Percentiles rank a stretch among this genome's conserved stretches.
phyloP scores from a whole-genome alignment of 2,888 invertebrate genomes.

The Drosophila algonquin region DNA sequence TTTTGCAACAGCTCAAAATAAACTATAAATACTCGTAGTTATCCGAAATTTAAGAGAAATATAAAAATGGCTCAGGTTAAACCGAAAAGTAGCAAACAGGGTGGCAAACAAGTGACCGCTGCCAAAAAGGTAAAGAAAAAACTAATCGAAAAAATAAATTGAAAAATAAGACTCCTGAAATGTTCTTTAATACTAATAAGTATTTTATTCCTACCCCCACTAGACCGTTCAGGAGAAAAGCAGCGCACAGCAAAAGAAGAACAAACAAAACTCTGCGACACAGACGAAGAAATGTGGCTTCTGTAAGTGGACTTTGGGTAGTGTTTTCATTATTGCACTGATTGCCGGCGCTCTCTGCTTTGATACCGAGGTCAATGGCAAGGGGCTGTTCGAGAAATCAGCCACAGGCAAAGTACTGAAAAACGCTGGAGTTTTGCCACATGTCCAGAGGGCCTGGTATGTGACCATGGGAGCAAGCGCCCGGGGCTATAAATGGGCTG shows the following conservation, averaged over 20 bases:
- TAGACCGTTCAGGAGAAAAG: constrained; percentile 81
- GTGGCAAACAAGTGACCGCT: constrained; percentile 78
- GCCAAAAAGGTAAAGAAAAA: constrained; percentile 82
- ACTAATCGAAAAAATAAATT: neutral
- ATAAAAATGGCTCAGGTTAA: constrained; percentile 83
- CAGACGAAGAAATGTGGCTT: constrained; percentile 82
- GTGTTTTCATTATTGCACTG: constrained; percentile 86
- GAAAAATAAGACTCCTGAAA: constrained; percentile 18
- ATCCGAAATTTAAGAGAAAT: constrained; percentile 62
- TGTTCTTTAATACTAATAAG: neutral
- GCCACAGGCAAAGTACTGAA: constrained; percentile 87
- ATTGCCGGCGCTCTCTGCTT: constrained; percentile 87
- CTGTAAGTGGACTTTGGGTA: constrained; percentile 88
- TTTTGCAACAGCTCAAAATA: constrained; percentile 43
- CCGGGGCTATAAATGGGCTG: constrained; percentile 88
- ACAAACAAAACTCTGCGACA: constrained; percentile 66
- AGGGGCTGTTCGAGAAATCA: constrained; percentile 89
- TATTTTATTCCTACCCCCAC: constrained; percentile 1
- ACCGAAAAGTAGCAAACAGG: constrained; percentile 83
- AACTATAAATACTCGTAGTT: constrained; percentile 43
- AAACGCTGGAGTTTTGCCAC: constrained; percentile 87
- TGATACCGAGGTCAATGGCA: constrained; percentile 88
- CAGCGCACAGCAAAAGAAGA: constrained; percentile 81
- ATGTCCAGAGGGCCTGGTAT: constrained; percentile 87
- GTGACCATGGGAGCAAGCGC: constrained; percentile 86